phyloP scores from a whole-genome alignment of 2,888 invertebrate genomes.

The Myathropa florea region DNA sequence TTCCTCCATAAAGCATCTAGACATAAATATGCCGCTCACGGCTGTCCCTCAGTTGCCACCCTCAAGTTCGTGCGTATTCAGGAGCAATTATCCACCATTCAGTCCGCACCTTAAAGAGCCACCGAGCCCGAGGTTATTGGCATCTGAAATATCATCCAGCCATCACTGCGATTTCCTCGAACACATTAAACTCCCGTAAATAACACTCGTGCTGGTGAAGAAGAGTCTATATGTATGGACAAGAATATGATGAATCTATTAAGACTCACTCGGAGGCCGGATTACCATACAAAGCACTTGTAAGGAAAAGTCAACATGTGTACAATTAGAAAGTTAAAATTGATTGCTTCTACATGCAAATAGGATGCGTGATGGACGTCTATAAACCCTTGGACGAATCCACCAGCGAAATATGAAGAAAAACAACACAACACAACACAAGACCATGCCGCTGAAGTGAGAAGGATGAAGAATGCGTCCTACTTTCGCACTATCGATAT shows the following conservation, averaged over 20 bases:
- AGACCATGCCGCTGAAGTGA: background rate
- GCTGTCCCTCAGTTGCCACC: background rate
- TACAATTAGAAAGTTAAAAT: slow-evolving; percentile 19
- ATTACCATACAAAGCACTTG: background rate
- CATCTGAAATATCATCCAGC: background rate
- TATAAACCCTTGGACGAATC: slow-evolving; percentile 20
- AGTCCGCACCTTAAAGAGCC: background rate
- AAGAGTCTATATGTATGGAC: background rate
- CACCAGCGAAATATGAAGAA: background rate
- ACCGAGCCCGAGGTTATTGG: background rate
- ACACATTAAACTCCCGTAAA: background rate
- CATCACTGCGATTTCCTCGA: background rate
- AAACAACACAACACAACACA: too few species aligned
- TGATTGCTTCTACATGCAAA: slow-evolving; percentile 17
- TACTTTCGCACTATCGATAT: background rate
- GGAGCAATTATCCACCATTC: background rate
- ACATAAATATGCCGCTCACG: background rate
- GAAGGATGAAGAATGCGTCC: background rate
- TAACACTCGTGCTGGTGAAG: background rate
- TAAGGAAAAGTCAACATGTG: background rate
- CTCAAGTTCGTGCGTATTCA: background rate
- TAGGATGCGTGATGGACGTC: slow-evolving; percentile 23
- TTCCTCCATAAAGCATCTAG: background rate
- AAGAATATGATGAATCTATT: background rate
- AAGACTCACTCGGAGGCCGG: background rate